Base-by-base conservation (phyloP, 1,140 invertebrate genomes). In the Dreissena rostriformis region DNA sequence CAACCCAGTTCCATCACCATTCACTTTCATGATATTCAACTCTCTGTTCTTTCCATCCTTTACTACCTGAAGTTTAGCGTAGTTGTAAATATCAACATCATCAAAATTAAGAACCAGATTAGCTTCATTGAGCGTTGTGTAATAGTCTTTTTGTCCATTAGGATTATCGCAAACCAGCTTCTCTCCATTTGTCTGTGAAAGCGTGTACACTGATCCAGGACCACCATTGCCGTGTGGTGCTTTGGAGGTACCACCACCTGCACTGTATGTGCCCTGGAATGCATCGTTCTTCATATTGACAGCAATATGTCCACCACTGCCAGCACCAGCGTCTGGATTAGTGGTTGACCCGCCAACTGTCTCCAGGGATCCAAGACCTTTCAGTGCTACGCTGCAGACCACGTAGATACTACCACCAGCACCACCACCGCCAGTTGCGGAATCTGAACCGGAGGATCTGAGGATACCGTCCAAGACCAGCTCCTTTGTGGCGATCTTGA, bases 271-370 rank as follows among this genome's bases (percentile, higher is more conserved):
- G 11, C 90, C 90, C 57, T 85, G 77, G 86, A 75, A 87, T 24
- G 72, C 29, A 82, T 87, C 86, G 4, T 51, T 67, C 51, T 84
- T 76, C 68, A 88, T 78, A 24, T 87, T 78, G 19, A 88, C 84
- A 66, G 89, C 90, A 66, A 91, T 90, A 57, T 90, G 84, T 12
- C 90, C 90, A 29, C 89, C 90, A 85, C 90, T 90, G 7, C 90
- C 90, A 67, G 86, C 90, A 28, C 90, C 90, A 49, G 84, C 80
- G 24, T 79, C 65, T 8, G 49, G 28, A 28, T 39, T 70, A 51
- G 71, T 82, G 22, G 85, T 75, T 75, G 86, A 82, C 17, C 90
- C 90, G 53, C 90, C 90, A 76, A 78, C 84, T 49, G 84, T 82
- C 63, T 84, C 82, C 52, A 90, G 86, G 17, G 12, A 65, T 57